These are phyloP conservation scores for Gasterosteus nipponicus DNA, from an alignment of 2,113 vertebrate genomes.

Conservation along the genomic window DNA sequence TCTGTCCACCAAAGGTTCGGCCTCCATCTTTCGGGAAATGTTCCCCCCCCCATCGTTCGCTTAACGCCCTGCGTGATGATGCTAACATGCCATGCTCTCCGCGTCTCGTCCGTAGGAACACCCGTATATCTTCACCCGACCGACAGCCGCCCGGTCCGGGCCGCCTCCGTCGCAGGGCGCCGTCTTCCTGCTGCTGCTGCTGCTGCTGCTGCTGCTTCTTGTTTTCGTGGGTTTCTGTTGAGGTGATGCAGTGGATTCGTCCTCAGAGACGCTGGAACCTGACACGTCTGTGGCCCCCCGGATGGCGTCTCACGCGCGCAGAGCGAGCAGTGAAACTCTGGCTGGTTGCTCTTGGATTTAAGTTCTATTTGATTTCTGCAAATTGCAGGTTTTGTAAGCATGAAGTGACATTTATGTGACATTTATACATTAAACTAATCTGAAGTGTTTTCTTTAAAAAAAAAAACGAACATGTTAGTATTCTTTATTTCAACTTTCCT, in stretches of 20 bases:
- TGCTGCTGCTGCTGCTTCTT: slow-evolving; percentile 1
- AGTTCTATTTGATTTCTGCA: neutral
- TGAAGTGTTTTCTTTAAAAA: neutral
- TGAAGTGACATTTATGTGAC: neutral
- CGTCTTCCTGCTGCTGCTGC: slow-evolving; percentile 27
- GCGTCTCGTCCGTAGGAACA: slow-evolving; percentile 69
- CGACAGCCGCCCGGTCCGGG: slow-evolving; percentile 44
- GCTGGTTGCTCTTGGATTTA: neutral
- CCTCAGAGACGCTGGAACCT: neutral
- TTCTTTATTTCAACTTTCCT: neutral
- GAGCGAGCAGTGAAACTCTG: too few species aligned
- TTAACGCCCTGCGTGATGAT: too few species aligned
- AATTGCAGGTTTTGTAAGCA: slow-evolving; percentile 21
- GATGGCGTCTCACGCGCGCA: too few species aligned
- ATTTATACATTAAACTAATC: slow-evolving; percentile 39
- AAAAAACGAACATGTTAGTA: neutral
- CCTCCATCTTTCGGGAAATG: neutral
- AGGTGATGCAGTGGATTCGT: neutral
- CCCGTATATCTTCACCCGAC: slow-evolving; percentile 81
- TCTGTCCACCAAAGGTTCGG: slow-evolving; percentile 81
- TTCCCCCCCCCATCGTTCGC: too few species aligned
- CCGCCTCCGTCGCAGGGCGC: slow-evolving; percentile 7
- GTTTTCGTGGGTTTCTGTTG: slow-evolving; percentile 10
- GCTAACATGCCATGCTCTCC: neutral
- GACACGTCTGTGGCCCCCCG: neutral